Evolutionary conservation across 2,888 invertebrate species (phyloP), one percentile per base, ranked within the genome.

Genomic region (Cantharis rustica): DNA sequence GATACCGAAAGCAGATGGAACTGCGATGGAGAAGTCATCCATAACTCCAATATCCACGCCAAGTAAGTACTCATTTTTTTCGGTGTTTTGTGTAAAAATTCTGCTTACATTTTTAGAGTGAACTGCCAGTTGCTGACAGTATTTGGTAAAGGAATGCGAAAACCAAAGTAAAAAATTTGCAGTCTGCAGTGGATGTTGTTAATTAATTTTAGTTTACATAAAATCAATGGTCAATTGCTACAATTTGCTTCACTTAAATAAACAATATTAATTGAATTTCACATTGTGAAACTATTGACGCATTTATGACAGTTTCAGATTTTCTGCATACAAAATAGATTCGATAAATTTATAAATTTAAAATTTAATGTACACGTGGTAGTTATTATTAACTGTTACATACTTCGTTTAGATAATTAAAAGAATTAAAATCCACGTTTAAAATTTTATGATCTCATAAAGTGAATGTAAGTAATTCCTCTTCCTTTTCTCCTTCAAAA

Each of bases 1-100:
- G 84, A 84, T 74, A 82, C 82, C 20, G 84, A 83, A 62, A 94
- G 95, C 82, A 91, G 93, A 61, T 95, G 95, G 95, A 95, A 95
- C 85, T 95, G 95, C 88, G 95, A 95, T 88, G 95, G 95, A 15
- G 95, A 95, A 87, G 89, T 95, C 23, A 89, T 94, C 73, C 89
- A 89, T 74, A 91, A 92, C 83, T 90, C 92, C 31, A 91, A 92
- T 84, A 89, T 94, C 70, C 90, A 91, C 80, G 92, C 93, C 86
- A 91, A 91, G 92, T 92, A 85, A 85, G 83, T 69, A 69, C 17
- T 2, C 10, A 15, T 47, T 3, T 1, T n/a, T 61, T 13, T 31
- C n/a, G 10, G 23, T 0, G 5, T n/a, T 17, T 62, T 10, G 3
- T 1, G n/a, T 1, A n/a, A 69, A 15, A 11, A 4, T 16, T 16